Evolutionary conservation across 2,797 vertebrate genomes (phyloP).

Genomic region (Cirrhinus mrigala): DNA sequence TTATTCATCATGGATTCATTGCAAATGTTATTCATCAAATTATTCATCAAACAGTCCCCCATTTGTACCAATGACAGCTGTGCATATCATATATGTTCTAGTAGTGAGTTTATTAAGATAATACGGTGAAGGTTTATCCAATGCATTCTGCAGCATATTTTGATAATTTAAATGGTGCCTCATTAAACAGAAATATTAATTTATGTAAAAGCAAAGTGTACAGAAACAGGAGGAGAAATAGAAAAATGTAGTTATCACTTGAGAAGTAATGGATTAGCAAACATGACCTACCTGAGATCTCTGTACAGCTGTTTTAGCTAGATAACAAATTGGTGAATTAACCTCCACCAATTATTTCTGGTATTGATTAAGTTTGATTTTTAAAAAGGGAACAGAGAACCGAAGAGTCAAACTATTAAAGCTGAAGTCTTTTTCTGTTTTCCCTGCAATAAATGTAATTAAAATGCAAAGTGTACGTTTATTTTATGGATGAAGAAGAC

Average conservation of each 20-base stretch:
- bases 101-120: too few relatives aligned
- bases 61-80: neutral
- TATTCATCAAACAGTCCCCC: too few relatives aligned
- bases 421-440: neutral
- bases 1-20: neutral
- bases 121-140: too few relatives aligned
- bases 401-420: neutral
- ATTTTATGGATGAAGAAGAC: neutral
- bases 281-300: neutral
- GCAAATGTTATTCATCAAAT: neutral
- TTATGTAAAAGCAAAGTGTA: too few relatives aligned
- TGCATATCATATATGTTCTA: neutral
- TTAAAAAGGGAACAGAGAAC: neutral
- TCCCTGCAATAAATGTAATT: neutral
- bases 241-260: too few relatives aligned
- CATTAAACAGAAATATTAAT: too few relatives aligned
- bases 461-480: too few relatives aligned
- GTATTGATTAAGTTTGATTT: neutral
- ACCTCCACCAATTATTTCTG: neutral
- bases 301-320: neutral
- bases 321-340: neutral
- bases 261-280: too few relatives aligned
- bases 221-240: too few relatives aligned
- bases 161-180: too few relatives aligned
- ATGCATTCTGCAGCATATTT: too few relatives aligned